Conservation (phyloP, 2,113 vertebrate genomes). For the Stercorarius parasiticus region DNA sequence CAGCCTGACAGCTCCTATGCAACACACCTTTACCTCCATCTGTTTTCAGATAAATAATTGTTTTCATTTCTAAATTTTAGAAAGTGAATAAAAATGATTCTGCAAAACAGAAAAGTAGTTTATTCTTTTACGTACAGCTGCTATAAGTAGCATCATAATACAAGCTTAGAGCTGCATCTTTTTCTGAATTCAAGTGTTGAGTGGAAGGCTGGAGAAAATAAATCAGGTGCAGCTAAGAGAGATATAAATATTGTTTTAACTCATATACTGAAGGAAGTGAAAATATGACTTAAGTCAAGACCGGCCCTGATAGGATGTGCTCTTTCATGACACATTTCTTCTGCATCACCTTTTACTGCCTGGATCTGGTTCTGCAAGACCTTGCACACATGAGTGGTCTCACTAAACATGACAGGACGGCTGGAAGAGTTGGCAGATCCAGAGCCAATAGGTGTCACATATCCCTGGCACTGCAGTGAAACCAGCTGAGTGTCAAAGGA, state of each 20-base stretch:
- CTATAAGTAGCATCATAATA: not conserved
- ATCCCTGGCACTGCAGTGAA: not conserved
- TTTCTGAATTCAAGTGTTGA: not conserved
- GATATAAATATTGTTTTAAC: not conserved
- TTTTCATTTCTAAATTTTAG: not conserved
- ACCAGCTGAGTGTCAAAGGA: not conserved
- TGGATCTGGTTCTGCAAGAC: not conserved
- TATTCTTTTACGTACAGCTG: not conserved
- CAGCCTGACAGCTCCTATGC: not conserved
- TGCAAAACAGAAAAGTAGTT: not conserved
- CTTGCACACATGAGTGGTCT: not conserved
- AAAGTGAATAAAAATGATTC: not conserved
- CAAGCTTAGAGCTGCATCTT: not conserved
- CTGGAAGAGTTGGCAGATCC: not conserved
- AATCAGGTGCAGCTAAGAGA: not conserved
- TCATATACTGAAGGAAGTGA: not conserved
- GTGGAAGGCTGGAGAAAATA: not conserved
- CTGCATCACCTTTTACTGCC: not conserved
- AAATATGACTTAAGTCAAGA: not conserved
- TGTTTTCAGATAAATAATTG: slow-evolving; percentile 1
- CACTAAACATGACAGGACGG: not conserved
- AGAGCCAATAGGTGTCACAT: not conserved
- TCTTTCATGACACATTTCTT: not conserved
- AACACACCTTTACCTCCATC: slow-evolving; percentile 6
- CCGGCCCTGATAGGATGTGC: not conserved